phyloP scores from a whole-genome alignment of 2,113 vertebrate genomes.

The Cynocephalus volans region DNA sequence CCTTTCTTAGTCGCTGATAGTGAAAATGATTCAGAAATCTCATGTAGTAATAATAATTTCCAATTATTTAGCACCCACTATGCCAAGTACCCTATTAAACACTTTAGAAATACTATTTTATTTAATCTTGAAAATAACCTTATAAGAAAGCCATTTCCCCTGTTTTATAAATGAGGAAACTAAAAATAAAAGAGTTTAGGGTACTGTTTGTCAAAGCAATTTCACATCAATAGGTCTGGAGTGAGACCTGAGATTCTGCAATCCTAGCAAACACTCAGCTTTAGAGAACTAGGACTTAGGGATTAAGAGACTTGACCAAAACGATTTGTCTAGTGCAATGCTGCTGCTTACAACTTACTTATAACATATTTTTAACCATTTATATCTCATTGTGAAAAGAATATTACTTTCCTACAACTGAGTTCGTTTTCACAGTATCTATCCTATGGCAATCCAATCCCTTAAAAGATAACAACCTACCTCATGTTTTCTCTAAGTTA shows the following conservation, averaged over 20 bases:
- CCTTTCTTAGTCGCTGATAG: slow-evolving; percentile 61
- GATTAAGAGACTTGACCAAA: not conserved
- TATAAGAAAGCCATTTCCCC: not conserved
- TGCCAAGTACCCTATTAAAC: not conserved
- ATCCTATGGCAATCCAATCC: not conserved
- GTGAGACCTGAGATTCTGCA: not conserved
- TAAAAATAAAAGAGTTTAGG: not conserved
- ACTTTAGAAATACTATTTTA: not conserved
- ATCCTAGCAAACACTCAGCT: not conserved
- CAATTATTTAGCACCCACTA: not conserved
- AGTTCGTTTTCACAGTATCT: not conserved
- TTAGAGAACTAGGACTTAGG: not conserved
- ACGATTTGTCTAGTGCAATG: not conserved
- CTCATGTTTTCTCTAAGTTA: not conserved
- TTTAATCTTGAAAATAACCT: not conserved
- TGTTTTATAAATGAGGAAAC: not conserved
- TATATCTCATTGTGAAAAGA: not conserved
- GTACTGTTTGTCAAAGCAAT: not conserved
- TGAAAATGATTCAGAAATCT: slow-evolving; percentile 68
- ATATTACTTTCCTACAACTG: not conserved
- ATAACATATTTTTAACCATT: not conserved
- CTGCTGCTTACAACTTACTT: not conserved
- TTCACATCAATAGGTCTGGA: not conserved
- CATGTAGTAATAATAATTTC: slow-evolving; percentile 23
- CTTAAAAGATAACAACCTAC: not conserved